These are phyloP conservation scores for Cerastis rubricosa DNA, from an alignment of 2,888 invertebrate species.

Conservation along the genomic window DNA sequence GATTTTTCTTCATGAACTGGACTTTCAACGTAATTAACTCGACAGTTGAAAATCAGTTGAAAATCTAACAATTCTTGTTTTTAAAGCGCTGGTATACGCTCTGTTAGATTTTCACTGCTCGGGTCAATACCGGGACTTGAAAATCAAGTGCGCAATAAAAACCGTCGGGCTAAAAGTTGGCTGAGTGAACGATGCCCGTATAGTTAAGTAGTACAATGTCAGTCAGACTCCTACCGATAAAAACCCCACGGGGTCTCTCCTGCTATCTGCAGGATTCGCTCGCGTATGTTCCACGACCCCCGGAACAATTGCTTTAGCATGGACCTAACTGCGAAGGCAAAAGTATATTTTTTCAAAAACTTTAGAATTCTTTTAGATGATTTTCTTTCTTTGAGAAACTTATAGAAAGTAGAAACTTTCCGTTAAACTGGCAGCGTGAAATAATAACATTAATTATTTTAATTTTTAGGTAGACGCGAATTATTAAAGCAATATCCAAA, in stretches of 20 bases:
- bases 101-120: neutral
- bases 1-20: neutral
- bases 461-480: neutral
- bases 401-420: no score
- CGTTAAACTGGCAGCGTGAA: no score
- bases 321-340: constrained; percentile 8
- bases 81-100: no score
- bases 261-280: neutral
- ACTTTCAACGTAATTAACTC: neutral
- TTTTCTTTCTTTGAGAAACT: no score
- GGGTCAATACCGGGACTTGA: neutral
- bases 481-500: neutral
- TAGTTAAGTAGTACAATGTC: neutral
- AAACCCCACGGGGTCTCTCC: neutral
- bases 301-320: constrained; percentile 10
- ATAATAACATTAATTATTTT: neutral
- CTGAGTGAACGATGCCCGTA: neutral
- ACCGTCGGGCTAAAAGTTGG: neutral
- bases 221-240: constrained; percentile 5
- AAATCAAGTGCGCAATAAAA: neutral
- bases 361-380: no score
- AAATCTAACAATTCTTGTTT: neutral
- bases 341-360: neutral
- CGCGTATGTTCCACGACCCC: neutral
- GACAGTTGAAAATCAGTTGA: neutral